Evolutionary conservation across 2,113 vertebrate genomes (phyloP).

Genomic region (Pluvianellus socialis): DNA sequence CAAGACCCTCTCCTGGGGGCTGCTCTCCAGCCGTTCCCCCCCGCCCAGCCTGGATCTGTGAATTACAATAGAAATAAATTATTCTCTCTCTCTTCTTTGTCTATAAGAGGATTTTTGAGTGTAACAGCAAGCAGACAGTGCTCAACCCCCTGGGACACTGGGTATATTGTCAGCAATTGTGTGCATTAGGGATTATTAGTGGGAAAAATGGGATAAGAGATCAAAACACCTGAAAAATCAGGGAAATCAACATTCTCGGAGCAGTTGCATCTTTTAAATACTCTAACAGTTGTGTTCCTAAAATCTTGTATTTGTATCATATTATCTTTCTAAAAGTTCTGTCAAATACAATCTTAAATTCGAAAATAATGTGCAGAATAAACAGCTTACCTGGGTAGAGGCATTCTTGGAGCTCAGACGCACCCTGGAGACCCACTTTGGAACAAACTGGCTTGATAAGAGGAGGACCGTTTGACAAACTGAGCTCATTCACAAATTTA

Average conservation of each 20-base stretch:
- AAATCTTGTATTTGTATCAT: not conserved
- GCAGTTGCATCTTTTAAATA: not conserved
- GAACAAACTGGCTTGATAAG: not conserved
- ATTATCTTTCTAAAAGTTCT: not conserved
- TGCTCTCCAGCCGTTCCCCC: no score
- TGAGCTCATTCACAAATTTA: not conserved
- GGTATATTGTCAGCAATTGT: not conserved
- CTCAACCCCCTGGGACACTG: not conserved
- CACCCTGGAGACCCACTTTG: not conserved
- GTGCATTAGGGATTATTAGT: not conserved
- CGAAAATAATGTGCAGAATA: not conserved
- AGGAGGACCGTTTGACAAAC: not conserved
- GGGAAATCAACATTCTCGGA: not conserved
- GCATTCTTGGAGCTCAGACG: not conserved
- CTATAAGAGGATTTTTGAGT: not conserved
- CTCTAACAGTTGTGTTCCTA: not conserved
- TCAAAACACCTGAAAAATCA: not conserved
- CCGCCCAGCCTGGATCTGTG: no score
- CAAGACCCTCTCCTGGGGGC: no score
- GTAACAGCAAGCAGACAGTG: not conserved
- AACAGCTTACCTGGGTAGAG: not conserved
- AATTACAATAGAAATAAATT: not conserved
- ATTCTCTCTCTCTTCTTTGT: not conserved
- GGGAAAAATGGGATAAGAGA: not conserved
- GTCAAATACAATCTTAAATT: not conserved